These are phyloP conservation scores for Turritopsis rubra DNA, from an alignment of 30 jellyfish, hydroid and myxozoan species.

Conservation along the genomic window DNA sequence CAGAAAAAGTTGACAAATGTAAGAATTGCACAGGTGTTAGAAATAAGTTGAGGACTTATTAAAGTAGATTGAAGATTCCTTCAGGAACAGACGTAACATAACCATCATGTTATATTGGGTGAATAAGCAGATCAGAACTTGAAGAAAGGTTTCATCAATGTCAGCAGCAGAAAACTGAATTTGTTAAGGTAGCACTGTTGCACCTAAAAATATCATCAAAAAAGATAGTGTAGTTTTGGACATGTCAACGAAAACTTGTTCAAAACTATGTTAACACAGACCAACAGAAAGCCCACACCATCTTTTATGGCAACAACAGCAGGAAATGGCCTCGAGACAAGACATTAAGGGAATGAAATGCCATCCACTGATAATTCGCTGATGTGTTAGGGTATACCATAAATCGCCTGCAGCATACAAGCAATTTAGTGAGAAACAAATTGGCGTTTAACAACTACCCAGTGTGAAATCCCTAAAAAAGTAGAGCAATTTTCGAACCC, in stretches of 20 bases:
- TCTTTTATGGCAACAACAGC: neutral
- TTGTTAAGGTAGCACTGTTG: neutral
- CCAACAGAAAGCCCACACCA: neutral
- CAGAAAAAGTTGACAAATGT: neutral
- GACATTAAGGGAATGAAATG: neutral
- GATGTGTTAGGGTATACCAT: neutral
- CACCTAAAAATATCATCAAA: neutral
- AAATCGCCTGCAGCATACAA: neutral
- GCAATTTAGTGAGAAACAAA: neutral
- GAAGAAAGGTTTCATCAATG: neutral
- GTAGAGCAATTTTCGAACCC: neutral
- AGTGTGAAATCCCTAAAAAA: neutral
- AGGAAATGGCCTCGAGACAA: neutral
- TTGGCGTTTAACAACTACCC: neutral
- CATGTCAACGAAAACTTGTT: neutral
- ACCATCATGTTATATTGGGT: neutral
- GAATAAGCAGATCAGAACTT: neutral
- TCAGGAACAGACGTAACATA: neutral
- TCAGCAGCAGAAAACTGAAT: neutral
- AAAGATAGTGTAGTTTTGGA: neutral
- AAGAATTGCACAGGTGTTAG: neutral
- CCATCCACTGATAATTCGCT: neutral
- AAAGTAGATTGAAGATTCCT: neutral
- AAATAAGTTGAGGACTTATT: neutral
- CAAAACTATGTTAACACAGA: neutral